Evolutionary conservation across 2,888 invertebrate species (phyloP).

Genomic region (Proisotoma minuta): DNA sequence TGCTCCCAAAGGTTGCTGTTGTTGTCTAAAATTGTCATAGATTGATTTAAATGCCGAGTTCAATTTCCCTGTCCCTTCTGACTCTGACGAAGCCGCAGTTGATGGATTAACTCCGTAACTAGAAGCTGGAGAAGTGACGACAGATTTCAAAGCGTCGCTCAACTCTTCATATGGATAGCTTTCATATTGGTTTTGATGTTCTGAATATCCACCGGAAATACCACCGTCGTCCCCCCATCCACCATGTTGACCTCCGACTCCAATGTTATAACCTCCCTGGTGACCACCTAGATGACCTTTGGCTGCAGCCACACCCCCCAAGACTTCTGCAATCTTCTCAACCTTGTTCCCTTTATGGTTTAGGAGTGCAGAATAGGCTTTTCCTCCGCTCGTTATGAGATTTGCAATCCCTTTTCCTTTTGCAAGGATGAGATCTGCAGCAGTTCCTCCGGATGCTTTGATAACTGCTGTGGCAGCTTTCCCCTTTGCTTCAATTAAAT

Average conservation of each 20-base stretch:
- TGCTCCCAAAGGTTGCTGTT: not conserved
- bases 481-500: not conserved
- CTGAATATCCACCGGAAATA: not conserved
- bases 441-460: not conserved
- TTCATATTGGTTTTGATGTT: not conserved
- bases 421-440: slow-evolving; percentile 3
- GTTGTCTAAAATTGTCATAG: slow-evolving; percentile 2
- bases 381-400: slow-evolving; percentile 2
- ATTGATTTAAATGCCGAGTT: slow-evolving; percentile 8
- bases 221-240: not conserved
- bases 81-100: not conserved
- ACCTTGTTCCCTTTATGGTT: not conserved
- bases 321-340: not conserved
- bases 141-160: not conserved
- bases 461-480: slow-evolving; percentile 9
- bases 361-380: not conserved
- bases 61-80: not conserved
- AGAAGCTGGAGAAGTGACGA: slow-evolving; percentile 2
- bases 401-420: slow-evolving; percentile 8
- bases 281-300: not conserved
- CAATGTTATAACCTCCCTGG: not conserved
- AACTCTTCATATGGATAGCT: not conserved
- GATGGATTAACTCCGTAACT: not conserved
- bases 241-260: not conserved
- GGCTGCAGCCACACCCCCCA: not conserved